phyloP scores from a whole-genome alignment of 1,140 invertebrate species.

The Musca vetustissima region DNA sequence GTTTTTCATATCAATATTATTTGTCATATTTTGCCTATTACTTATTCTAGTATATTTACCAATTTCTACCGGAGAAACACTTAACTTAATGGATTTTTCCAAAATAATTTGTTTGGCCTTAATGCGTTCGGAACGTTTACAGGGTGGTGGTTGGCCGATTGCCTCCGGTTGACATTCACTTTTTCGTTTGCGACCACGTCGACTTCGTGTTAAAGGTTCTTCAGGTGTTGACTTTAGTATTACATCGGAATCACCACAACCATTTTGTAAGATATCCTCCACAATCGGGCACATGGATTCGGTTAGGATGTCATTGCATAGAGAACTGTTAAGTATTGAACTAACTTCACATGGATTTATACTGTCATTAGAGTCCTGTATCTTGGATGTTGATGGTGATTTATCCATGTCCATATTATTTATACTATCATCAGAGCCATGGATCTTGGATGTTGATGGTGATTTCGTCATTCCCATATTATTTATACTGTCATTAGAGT shows the following conservation, averaged over 20 bases:
- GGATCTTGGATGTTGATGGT: too few species aligned
- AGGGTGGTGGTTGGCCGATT: neutral
- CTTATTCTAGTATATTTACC: neutral
- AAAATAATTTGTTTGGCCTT: conserved; percentile 9
- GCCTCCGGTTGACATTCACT: neutral
- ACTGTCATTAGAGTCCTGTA: too few species aligned
- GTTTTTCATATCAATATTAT: neutral
- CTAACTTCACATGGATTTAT: too few species aligned
- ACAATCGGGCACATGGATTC: neutral
- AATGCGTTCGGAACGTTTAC: conserved; percentile 26
- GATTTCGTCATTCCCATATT: too few species aligned
- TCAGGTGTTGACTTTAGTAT: neutral
- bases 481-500: too few species aligned
- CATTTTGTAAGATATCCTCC: neutral
- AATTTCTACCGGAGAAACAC: neutral
- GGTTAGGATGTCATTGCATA: conserved; percentile 13
- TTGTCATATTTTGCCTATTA: neutral
- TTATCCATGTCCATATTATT: too few species aligned
- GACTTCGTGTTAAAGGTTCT: neutral
- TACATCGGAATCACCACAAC: neutral
- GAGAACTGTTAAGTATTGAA: neutral
- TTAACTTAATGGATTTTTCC: conserved; percentile 1
- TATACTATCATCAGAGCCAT: too few species aligned
- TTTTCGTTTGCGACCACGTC: conserved; percentile 27
- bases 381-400: too few species aligned